Percentiles rank a stretch among this genome's conserved stretches.
Evolutionary conservation across 2,797 vertebrate genomes (phyloP).

Genomic region (Hypotaenidia philippensis): DNA sequence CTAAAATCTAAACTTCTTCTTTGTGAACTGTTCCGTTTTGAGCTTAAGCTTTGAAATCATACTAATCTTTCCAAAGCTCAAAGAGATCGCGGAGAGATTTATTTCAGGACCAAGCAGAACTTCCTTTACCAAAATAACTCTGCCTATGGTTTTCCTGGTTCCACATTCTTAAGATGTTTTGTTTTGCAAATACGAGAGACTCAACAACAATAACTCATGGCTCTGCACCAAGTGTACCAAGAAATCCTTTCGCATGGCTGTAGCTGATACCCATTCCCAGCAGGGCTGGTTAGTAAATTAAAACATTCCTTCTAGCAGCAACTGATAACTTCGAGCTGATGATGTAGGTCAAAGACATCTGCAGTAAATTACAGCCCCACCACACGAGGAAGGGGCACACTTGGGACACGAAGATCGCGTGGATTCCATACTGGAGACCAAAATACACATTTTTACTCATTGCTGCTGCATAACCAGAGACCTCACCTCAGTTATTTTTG

Average conservation of each 20-base stretch:
- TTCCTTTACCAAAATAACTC: neutral
- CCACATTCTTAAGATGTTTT: constrained; percentile 1
- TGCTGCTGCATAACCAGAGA: neutral
- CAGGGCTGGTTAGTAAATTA: constrained; percentile 50
- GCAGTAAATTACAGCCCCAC: constrained; percentile 16
- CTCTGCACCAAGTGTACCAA: neutral
- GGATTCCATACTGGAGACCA: neutral
- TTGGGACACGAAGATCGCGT: neutral
- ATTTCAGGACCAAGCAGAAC: neutral
- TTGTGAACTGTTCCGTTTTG: neutral
- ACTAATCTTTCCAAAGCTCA: neutral
- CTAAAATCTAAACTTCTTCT: neutral
- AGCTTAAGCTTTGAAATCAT: neutral
- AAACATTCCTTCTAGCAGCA: constrained; percentile 51
- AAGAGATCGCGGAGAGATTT: neutral
- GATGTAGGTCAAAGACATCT: constrained; percentile 54
- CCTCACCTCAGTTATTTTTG: neutral
- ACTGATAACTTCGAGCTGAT: constrained; percentile 28
- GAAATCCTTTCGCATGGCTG: neutral
- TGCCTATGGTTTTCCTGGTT: neutral
- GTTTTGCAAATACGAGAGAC: neutral
- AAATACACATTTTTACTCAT: neutral
- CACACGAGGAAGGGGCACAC: neutral
- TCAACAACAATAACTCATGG: neutral
- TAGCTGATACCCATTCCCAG: constrained; percentile 4